phyloP scores from a whole-genome alignment of 2,888 invertebrate species.

The Microctonus brassicae region DNA sequence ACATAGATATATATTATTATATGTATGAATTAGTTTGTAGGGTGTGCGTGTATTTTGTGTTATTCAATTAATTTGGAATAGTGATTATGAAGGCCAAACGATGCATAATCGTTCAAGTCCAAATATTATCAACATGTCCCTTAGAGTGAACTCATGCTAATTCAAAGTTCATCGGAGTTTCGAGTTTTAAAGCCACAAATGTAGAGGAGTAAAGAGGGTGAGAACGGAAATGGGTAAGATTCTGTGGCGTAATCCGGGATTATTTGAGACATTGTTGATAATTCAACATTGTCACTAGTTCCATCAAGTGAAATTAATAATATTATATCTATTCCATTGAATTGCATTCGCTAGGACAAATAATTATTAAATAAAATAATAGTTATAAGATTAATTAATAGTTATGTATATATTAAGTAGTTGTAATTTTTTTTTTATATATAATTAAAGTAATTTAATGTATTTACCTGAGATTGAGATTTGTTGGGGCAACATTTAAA shows the following conservation, averaged over 20 bases:
- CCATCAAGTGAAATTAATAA: neutral
- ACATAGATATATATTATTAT: too few relatives aligned
- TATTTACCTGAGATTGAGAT: slow-evolving; percentile 74
- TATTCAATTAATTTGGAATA: neutral
- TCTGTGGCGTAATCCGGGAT: neutral
- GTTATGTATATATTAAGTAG: neutral
- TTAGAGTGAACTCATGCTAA: neutral
- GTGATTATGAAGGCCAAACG: neutral
- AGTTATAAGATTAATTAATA: neutral
- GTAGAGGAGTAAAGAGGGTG: neutral
- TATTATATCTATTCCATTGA: neutral
- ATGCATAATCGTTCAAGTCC: neutral
- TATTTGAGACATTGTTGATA: neutral
- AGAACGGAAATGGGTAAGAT: neutral
- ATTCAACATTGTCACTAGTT: neutral
- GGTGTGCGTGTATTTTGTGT: neutral
- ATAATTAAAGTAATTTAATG: neutral
- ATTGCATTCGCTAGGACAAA: neutral
- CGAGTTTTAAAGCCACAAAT: neutral
- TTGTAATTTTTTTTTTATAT: neutral
- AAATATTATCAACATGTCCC: neutral
- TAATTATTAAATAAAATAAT: too few relatives aligned
- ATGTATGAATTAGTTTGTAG: too few relatives aligned
- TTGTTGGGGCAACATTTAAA: slow-evolving; percentile 74
- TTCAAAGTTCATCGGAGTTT: neutral